Percentiles rank a stretch among this genome's conserved stretches.
These are phyloP conservation scores for Apotomis turbidana DNA, from an alignment of 2,888 invertebrate genomes.

Conservation along the genomic window DNA sequence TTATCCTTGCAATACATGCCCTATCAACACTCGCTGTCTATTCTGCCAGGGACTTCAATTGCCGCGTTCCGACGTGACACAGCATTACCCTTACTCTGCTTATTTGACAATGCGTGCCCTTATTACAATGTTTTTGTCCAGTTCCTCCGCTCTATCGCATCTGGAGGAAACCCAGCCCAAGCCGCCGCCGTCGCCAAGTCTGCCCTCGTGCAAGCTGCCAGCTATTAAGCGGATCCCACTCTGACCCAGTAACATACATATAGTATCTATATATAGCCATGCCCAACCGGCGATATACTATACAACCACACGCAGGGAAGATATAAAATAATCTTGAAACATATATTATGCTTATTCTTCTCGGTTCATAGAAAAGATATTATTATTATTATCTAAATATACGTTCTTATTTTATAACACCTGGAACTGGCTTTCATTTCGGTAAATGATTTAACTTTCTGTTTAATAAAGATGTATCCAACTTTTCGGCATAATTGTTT, in stretches of 20 bases:
- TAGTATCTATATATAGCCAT: slow-evolving; percentile 47
- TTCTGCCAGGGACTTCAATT: no score
- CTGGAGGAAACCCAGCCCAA: slow-evolving; percentile 51
- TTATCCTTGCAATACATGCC: no score
- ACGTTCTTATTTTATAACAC: slow-evolving; percentile 59
- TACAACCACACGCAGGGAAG: slow-evolving; percentile 21
- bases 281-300: slow-evolving; percentile 27
- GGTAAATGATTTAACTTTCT: slow-evolving; percentile 50
- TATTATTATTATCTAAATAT: slow-evolving; percentile 64
- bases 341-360: slow-evolving; percentile 36
- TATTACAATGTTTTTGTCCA: slow-evolving; percentile 44
- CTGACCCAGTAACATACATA: slow-evolving; percentile 41
- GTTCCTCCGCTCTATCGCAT: slow-evolving; percentile 56
- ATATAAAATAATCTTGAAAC: slow-evolving; percentile 37
- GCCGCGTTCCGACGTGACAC: no score
- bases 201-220: slow-evolving; percentile 49
- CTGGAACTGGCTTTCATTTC: slow-evolving; percentile 68
- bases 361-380: slow-evolving; percentile 33
- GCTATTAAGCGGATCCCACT: slow-evolving; percentile 43
- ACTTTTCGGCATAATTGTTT: slow-evolving; percentile 24
- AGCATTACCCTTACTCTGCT: no score
- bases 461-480: slow-evolving; percentile 75
- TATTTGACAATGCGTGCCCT: no score
- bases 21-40: no score
- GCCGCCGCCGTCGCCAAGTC: slow-evolving; percentile 52